These are phyloP conservation scores for Arothron firmamentum DNA, from an alignment of 2,113 vertebrate species.

Conservation along the genomic window DNA sequence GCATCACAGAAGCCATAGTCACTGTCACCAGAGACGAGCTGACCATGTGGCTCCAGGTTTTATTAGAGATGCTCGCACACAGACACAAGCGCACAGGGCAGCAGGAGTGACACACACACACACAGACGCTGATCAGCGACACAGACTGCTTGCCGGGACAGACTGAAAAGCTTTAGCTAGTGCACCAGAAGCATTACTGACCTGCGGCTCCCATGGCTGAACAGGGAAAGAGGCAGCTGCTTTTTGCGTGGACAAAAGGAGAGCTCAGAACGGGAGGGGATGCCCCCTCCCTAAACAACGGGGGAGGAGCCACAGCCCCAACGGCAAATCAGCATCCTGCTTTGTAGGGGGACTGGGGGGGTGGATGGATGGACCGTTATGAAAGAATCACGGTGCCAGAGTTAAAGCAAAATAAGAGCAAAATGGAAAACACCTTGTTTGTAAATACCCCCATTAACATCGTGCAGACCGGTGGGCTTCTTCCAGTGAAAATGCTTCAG, in stretches of 20 bases:
- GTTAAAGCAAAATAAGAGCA: slow-evolving; percentile 33
- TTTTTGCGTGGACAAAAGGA: slow-evolving; percentile 76
- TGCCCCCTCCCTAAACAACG: slow-evolving; percentile 15
- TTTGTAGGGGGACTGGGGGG: slow-evolving; percentile 16
- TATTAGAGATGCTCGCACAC: slow-evolving; percentile 44
- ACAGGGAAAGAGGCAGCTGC: slow-evolving; percentile 74
- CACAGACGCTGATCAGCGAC: slow-evolving; percentile 36
- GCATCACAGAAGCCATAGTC: slow-evolving; percentile 23
- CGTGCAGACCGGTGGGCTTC: not conserved
- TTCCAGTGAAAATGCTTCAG: not conserved
- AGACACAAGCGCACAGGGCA: slow-evolving; percentile 27
- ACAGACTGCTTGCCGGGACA: slow-evolving; percentile 18
- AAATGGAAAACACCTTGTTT: slow-evolving; percentile 1
- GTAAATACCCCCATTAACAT: not conserved
- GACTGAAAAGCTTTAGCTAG: slow-evolving; percentile 49
- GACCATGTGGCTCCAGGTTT: slow-evolving; percentile 29
- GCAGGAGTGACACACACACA: slow-evolving; percentile 25
- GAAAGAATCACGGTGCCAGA: slow-evolving; percentile 57
- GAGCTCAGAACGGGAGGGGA: slow-evolving; percentile 51
- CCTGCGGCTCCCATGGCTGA: slow-evolving; percentile 79
- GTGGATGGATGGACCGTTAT: slow-evolving; percentile 55
- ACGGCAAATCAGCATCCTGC: slow-evolving; percentile 57
- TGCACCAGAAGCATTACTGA: slow-evolving; percentile 69
- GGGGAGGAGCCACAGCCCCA: slow-evolving; percentile 55
- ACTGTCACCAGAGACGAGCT: slow-evolving; percentile 14